Conservation (phyloP, 2,113 vertebrate genomes). For the Oriolus oriolus region DNA sequence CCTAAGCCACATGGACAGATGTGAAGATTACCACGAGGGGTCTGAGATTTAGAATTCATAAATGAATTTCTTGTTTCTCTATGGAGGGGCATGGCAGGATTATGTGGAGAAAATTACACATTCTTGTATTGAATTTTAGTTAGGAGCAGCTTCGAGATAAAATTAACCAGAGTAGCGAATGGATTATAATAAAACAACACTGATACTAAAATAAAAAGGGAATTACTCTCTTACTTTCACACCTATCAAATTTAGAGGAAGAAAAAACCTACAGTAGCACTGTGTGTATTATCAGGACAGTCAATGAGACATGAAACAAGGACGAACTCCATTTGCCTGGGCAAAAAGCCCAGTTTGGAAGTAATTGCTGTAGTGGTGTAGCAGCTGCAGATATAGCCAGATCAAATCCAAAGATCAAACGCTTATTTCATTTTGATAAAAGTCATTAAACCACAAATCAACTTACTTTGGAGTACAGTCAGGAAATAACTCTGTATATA, state of each 20-base stretch:
- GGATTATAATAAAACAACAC: not conserved
- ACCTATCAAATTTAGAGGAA: conserved; percentile 41
- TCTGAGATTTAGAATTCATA: conserved; percentile 30
- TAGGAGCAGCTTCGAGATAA: not conserved
- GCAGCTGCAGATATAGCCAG: conserved; percentile 66
- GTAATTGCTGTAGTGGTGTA: conserved; percentile 57
- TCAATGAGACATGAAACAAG: conserved; percentile 63
- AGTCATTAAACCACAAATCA: conserved; percentile 72
- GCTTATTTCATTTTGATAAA: conserved; percentile 75
- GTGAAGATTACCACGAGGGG: conserved; percentile 4
- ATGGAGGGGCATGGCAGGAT: not conserved
- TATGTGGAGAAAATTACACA: conserved; percentile 5
- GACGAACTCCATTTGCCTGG: conserved; percentile 68
- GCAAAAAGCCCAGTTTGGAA: conserved; percentile 66
- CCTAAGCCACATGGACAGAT: not conserved
- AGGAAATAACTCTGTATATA: conserved; percentile 56
- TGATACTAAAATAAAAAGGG: not conserved
- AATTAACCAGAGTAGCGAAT: not conserved
- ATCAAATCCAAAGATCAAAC: conserved; percentile 74
- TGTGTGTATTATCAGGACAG: conserved; percentile 42
- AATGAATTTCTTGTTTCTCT: not conserved
- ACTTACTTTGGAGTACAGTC: conserved; percentile 46
- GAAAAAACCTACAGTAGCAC: not conserved
- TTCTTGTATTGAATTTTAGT: not conserved
- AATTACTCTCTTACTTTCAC: not conserved